phyloP scores from a whole-genome alignment of 2,113 vertebrate genomes.

The Melospiza georgiana region DNA sequence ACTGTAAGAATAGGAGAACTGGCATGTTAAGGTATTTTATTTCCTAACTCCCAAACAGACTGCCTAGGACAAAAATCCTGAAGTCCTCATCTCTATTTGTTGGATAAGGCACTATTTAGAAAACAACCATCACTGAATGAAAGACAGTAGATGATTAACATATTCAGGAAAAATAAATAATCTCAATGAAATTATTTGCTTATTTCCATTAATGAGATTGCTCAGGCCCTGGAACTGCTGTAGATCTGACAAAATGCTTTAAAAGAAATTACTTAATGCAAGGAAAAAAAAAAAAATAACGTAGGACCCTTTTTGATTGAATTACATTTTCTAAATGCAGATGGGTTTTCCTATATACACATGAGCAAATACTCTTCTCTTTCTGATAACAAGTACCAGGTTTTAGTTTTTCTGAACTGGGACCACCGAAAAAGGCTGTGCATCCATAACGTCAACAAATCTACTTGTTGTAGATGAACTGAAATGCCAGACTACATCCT shows the following conservation, averaged over 20 bases:
- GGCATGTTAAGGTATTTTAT: background rate
- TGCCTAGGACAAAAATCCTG: background rate
- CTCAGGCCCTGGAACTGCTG: background rate
- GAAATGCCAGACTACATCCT: background rate
- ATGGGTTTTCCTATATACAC: accelerated
- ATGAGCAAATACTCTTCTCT: background rate
- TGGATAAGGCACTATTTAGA: background rate
- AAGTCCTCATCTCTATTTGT: background rate
- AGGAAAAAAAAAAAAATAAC: background rate
- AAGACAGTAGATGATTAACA: background rate
- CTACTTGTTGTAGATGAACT: background rate
- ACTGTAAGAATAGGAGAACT: background rate
- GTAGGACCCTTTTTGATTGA: background rate
- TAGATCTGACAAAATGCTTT: background rate
- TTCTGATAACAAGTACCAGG: background rate
- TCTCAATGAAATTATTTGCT: background rate
- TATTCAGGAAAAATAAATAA: background rate
- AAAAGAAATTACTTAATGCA: background rate
- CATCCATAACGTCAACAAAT: background rate
- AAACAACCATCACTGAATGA: background rate
- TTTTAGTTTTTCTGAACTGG: background rate
- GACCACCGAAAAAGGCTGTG: accelerated
- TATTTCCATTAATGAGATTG: background rate
- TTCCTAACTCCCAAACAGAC: background rate
- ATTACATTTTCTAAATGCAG: background rate